A percentile compares a stretch with the other conserved stretches of the same genome.
phyloP scores from a whole-genome alignment of 2,113 vertebrate species.

The Artemisiospiza belli region DNA sequence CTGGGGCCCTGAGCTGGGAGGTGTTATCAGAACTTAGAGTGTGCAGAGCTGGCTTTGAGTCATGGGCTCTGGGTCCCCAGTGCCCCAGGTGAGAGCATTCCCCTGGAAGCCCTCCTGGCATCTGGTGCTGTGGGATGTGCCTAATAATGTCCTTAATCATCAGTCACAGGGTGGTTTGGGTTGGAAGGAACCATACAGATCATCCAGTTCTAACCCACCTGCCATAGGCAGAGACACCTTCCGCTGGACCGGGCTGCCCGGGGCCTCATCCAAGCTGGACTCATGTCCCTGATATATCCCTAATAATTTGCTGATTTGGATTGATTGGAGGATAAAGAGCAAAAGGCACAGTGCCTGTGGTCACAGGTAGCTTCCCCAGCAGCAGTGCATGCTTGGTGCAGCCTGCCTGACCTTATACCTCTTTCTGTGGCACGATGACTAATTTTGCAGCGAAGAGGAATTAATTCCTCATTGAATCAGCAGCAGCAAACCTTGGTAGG shows the following conservation, averaged over 20 bases:
- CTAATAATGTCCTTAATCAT: not conserved
- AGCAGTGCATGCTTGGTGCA: fast-evolving
- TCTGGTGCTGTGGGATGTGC: not conserved
- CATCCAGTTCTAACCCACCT: not conserved
- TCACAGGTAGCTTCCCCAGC: not conserved
- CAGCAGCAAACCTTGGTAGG: not conserved
- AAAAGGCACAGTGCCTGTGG: fast-evolving
- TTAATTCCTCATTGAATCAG: conserved; percentile 47
- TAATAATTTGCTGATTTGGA: not conserved
- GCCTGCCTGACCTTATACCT: conserved; percentile 1
- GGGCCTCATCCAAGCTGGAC: not conserved
- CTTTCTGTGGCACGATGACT: conserved; percentile 6
- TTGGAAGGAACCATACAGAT: not conserved
- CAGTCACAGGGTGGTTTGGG: not conserved
- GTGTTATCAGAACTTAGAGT: not conserved
- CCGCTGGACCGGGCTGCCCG: not conserved
- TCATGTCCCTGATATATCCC: not conserved
- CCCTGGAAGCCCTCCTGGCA: not conserved
- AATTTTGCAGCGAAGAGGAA: conserved; percentile 27
- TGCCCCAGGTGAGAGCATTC: not conserved
- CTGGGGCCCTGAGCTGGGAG: not conserved
- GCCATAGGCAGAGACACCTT: not conserved
- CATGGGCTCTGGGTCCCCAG: fast-evolving
- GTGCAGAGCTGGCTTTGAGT: not conserved
- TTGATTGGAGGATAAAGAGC: not conserved